phyloP scores from a whole-genome alignment of 2,888 invertebrate species.

The Cepaea hortensis region DNA sequence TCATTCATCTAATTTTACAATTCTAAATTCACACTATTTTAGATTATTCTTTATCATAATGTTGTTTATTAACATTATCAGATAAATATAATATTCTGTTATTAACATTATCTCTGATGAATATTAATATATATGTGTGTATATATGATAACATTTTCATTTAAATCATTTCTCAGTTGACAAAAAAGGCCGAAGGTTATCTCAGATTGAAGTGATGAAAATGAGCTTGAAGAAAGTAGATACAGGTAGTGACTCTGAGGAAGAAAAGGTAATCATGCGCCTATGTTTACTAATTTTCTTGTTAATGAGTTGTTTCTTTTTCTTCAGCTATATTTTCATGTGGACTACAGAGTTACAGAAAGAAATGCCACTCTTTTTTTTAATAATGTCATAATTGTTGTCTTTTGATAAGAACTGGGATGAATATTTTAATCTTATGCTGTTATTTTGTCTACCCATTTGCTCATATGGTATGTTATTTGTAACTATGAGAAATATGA shows the following conservation, averaged over 20 bases:
- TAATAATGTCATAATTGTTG: not conserved
- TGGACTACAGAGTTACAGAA: not conserved
- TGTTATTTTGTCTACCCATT: no score
- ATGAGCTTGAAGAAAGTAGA: conserved; percentile 69
- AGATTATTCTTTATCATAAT: not conserved
- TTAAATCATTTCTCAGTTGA: conserved; percentile 58
- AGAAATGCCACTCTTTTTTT: not conserved
- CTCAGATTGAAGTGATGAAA: conserved; percentile 73
- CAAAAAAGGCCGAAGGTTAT: conserved; percentile 75
- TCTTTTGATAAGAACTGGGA: not conserved
- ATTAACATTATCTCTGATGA: not conserved
- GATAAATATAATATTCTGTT: not conserved
- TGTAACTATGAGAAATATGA: no score
- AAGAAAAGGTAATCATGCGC: conserved; percentile 62
- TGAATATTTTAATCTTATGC: no score
- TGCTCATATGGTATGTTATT: no score
- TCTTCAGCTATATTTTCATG: not conserved
- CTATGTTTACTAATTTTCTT: not conserved
- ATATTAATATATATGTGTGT: not conserved
- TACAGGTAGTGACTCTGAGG: conserved; percentile 66
- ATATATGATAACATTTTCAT: not conserved
- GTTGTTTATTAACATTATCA: not conserved
- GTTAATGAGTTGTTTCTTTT: not conserved
- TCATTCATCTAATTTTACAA: no score
- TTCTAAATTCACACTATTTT: not conserved